Conservation (phyloP, 1,140 invertebrate species). For the Zaprionus ornatus region DNA sequence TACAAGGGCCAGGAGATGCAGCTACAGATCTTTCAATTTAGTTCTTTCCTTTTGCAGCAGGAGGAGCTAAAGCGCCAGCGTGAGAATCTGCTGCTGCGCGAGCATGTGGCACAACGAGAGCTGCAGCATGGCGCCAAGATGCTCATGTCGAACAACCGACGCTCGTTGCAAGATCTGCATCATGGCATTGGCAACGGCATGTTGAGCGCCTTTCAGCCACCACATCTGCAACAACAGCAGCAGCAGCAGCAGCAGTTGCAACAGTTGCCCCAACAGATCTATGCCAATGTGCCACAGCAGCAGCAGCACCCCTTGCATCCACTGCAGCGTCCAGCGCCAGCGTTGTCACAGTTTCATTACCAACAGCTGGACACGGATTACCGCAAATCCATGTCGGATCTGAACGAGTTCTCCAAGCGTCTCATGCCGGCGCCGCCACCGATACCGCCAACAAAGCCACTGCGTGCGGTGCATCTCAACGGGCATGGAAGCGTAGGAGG, state of each 20-base stretch:
- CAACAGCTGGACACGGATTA: conserved; percentile 83
- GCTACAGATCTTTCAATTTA: neutral
- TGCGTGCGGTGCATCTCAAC: conserved; percentile 74
- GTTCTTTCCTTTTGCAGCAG: conserved; percentile 86
- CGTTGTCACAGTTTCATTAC: conserved; percentile 54
- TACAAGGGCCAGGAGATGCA: neutral
- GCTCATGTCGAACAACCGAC: conserved; percentile 84
- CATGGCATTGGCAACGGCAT: conserved; percentile 71
- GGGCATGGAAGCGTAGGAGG: conserved; percentile 41
- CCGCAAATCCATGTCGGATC: conserved; percentile 85
- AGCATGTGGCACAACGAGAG: conserved; percentile 85
- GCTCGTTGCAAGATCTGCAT: conserved; percentile 87
- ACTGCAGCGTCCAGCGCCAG: conserved; percentile 48
- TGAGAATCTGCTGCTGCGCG: conserved; percentile 88
- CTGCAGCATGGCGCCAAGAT: conserved; percentile 83
- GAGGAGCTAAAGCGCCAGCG: conserved; percentile 90
- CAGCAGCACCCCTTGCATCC: conserved; percentile 32
- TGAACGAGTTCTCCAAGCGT: conserved; percentile 82
- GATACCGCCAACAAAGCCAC: conserved; percentile 79
- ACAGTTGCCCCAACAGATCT: conserved; percentile 51
- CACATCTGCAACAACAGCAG: conserved; percentile 32
- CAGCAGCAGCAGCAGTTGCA: conserved; percentile 62
- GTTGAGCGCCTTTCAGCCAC: conserved; percentile 69
- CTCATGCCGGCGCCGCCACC: conserved; percentile 64
- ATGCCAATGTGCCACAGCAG: conserved; percentile 64